phyloP scores from a whole-genome alignment of 2,797 vertebrate genomes.

The Paguma larvata region DNA sequence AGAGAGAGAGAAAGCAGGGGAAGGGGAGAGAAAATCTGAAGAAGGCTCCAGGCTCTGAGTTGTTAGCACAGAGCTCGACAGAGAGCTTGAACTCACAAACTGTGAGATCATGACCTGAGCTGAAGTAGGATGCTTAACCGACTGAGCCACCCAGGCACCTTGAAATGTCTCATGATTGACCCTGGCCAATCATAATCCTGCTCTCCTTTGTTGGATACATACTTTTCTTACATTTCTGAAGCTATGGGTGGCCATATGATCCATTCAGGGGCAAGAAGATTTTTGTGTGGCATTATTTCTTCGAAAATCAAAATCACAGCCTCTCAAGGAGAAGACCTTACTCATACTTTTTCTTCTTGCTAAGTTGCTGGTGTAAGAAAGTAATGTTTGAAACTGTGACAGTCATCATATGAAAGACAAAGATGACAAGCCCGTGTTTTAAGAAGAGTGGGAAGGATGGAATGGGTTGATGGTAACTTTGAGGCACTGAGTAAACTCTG shows the following conservation, averaged over 20 bases:
- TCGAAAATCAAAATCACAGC: not conserved
- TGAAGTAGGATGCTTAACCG: too few relatives aligned
- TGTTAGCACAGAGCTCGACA: too few relatives aligned
- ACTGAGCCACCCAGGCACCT: too few relatives aligned
- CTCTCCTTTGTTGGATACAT: not conserved
- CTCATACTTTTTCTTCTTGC: not conserved
- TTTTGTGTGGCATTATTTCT: not conserved
- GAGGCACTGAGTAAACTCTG: not conserved
- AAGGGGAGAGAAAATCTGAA: too few relatives aligned
- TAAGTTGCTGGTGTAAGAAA: not conserved
- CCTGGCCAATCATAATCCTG: not conserved
- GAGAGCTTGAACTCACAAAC: too few relatives aligned
- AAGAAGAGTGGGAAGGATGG: not conserved
- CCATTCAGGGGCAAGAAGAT: not conserved
- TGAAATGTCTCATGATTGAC: not conserved
- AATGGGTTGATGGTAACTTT: not conserved
- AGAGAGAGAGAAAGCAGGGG: too few relatives aligned
- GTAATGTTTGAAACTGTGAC: not conserved
- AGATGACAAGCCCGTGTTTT: not conserved
- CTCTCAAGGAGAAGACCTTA: not conserved
- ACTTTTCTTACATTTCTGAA: not conserved
- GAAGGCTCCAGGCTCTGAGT: too few relatives aligned
- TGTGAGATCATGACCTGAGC: too few relatives aligned
- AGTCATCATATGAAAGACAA: not conserved
- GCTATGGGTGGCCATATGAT: not conserved